Evolutionary conservation across 2,888 invertebrate genomes (phyloP), one percentile per base, ranked within the genome.

Genomic region (Cristatella mucedo): DNA sequence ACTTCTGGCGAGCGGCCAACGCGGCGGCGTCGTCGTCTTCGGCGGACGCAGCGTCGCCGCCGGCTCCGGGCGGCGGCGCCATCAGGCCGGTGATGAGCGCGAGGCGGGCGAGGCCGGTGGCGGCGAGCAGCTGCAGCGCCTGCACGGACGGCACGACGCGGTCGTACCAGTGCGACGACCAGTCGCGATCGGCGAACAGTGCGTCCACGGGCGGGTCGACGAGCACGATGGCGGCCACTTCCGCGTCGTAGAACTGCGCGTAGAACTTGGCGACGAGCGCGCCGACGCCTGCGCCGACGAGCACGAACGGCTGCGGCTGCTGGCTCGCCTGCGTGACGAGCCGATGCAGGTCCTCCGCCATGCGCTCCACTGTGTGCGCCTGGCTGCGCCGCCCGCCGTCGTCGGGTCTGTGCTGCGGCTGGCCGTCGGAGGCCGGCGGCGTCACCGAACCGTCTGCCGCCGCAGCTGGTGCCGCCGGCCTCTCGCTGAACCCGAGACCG

Each of bases 401-500:
- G n/a, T n/a, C n/a, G n/a, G n/a, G n/a, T n/a, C n/a, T n/a, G n/a
- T n/a, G n/a, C n/a, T n/a, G n/a, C n/a, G n/a, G n/a, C n/a, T n/a
- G n/a, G n/a, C n/a, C n/a, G n/a, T n/a, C n/a, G n/a, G n/a, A n/a
- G n/a, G n/a, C n/a, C n/a, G n/a, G n/a, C n/a, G n/a, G n/a, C n/a
- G n/a, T n/a, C n/a, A n/a, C n/a, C n/a, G n/a, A n/a, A n/a, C n/a
- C n/a, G n/a, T n/a, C n/a, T n/a, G n/a, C n/a, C n/a, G n/a, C n/a
- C n/a, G n/a, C 13, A 4, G 30, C 21, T 21, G 6, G 32, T 20
- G 29, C 21, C 20, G 21, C 29, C n/a, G 61, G 61, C 39, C 61
- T 46, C 13, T 63, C 61, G 50, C 62, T 63, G 48, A 59, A 61
- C 4, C 63, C 63, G 15, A 63, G 40, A 1, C 63, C 63, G 21